Evolutionary conservation across 2,888 invertebrate genomes (phyloP), one percentile per base, ranked within the genome.

Genomic region (Syritta pipiens): DNA sequence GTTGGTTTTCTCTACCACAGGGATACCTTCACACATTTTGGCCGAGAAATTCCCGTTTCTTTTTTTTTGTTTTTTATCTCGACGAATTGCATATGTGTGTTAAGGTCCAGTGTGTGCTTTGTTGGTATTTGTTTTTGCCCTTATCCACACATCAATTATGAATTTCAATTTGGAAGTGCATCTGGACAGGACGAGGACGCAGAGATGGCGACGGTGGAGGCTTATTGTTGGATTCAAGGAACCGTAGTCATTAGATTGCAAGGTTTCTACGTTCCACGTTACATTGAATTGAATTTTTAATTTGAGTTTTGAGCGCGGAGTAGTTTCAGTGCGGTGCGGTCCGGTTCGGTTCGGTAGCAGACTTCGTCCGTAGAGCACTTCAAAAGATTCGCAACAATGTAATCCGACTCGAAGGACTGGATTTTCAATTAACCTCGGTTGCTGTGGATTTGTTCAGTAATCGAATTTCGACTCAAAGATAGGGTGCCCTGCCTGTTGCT

Each of bases 91-190:
- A 10, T 10, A n/a, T 30, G 4, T 32, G 10, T 19, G 6, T 26
- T 9, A 1, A 20, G 26, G 20, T 4, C 4, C 22, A 9, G 4
- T 51, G 12, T 37, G 24, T 30, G 37, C 22, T 42, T 12, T 53
- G 59, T 30, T 44, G 22, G 22, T 42, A 24, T 35, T 37, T 44
- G 32, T 44, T 17, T 46, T 71, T 59, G 57, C 20, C 12, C 48
- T 48, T 30, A 51, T 35, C 35, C 40, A 53, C 60, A 72, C 53
- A 77, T 77, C 53, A 65, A 77, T 77, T 77, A 77, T 72, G 72
- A 77, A 77, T 65, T 77, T 77, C 72, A 77, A 77, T 77, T 72
- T 72, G 72, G 55, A 17, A 71, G 40, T 24, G 55, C 53, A n/a
- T n/a, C n/a, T n/a, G n/a, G n/a, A n/a, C n/a, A n/a, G n/a, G 35